These are phyloP conservation scores for Eclectus roratus DNA, from an alignment of 2,113 vertebrate genomes.

Conservation along the genomic window DNA sequence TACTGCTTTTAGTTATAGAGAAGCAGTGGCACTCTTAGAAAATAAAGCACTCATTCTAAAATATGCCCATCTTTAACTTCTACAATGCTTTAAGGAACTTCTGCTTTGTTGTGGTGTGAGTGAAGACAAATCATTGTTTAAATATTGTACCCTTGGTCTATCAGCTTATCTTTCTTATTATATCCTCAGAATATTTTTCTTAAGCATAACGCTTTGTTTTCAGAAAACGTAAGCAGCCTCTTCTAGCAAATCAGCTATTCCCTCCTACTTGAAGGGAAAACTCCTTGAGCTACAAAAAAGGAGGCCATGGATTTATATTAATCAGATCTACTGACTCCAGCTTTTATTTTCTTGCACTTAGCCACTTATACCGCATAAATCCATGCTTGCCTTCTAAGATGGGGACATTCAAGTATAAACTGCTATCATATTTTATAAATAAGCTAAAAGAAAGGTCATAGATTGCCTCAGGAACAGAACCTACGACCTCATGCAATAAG, in stretches of 20 bases:
- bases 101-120: neutral
- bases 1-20: neutral
- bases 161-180: constrained; percentile 7
- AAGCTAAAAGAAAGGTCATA: neutral
- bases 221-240: neutral
- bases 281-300: neutral
- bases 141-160: neutral
- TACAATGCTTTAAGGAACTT: neutral
- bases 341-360: constrained; percentile 46
- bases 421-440: constrained; percentile 38
- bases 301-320: neutral
- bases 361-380: constrained; percentile 36
- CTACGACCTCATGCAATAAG: neutral
- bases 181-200: constrained; percentile 22
- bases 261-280: neutral
- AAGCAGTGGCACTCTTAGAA: neutral
- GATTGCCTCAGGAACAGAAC: constrained; percentile 14
- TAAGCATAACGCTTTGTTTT: neutral
- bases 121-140: neutral
- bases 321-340: neutral
- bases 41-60: neutral
- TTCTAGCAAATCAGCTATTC: neutral
- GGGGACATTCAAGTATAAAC: neutral
- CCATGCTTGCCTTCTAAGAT: neutral
- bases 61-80: neutral